Percentiles rank a stretch among this genome's conserved stretches.
Evolutionary conservation across 1,140 invertebrate genomes (phyloP).

Genomic region (Vanessa atalanta): DNA sequence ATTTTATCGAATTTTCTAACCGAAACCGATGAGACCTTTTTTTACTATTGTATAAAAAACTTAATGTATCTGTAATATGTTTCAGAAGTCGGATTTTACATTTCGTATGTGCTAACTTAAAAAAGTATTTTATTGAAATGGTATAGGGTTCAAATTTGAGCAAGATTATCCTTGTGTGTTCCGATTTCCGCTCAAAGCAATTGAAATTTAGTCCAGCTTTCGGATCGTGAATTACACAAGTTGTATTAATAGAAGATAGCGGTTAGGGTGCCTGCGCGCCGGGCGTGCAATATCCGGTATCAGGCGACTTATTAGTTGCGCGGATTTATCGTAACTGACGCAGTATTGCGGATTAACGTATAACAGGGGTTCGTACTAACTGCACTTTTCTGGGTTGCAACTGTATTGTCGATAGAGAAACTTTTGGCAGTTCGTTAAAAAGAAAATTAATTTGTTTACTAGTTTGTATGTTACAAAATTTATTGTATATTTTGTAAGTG

Average conservation of each 20-base stretch:
- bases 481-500: background rate
- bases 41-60: background rate
- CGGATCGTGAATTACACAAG: conserved; percentile 14
- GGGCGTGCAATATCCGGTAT: background rate
- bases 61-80: background rate
- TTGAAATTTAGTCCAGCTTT: conserved; percentile 6
- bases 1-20: background rate
- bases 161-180: background rate
- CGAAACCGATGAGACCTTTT: background rate
- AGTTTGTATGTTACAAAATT: background rate
- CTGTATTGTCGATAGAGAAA: no score
- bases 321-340: conserved; percentile 5
- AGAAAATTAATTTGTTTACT: background rate
- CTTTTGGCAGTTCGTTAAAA: background rate
- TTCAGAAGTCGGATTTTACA: background rate
- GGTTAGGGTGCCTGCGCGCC: background rate
- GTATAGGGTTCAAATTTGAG: conserved; percentile 5
- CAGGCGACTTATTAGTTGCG: background rate
- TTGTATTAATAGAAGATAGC: conserved; percentile 18
- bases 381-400: background rate
- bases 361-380: background rate
- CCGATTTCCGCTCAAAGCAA: conserved; percentile 8
- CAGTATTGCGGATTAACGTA: background rate
- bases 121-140: background rate
- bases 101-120: background rate